Evolutionary conservation across 2,797 vertebrate species (phyloP), one percentile per base, ranked within the genome.

Genomic region (Microcaecilia unicolor): DNA sequence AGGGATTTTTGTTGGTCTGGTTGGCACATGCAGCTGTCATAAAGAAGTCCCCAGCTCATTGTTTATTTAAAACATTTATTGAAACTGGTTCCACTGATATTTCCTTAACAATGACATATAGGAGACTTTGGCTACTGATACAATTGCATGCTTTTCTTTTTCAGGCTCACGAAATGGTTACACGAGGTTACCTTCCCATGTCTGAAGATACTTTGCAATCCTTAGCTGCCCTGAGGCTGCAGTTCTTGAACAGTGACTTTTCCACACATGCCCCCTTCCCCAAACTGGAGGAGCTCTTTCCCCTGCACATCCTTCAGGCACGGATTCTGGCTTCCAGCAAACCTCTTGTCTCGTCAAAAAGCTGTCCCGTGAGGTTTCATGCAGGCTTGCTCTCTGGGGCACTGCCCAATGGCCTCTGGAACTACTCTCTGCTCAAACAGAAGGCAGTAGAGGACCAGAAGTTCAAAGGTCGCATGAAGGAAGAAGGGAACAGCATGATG

Each of bases 131-230:
- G n/a, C n/a, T n/a, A n/a, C n/a, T n/a, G n/a, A n/a, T n/a, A n/a
- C n/a, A n/a, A n/a, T n/a, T n/a, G n/a, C n/a, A n/a, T n/a, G n/a
- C n/a, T 35, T 19, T 15, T 9, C 45, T 5, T 31, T 15, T 33
- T 2, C 61, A 97, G 91, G 90, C 88, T 18, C 90, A 96, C 31
- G 87, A 94, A 64, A 85, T 93, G 83, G 83, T 94, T 57, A 74
- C 92, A 50, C 85, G 86, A 6, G 88, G 90, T 42, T 85, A 88
- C 44, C 76, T 93, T 30, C 84, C 89, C 1, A 85, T 85, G 3
- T 88, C 86, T 2, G 90, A 92, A 30, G 88, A 93, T 44, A 88
- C 89, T 31, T 80, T 96, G 49, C 81, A 90, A 48, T 78, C 81
- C 2, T 59, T 94, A 65, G 92, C 90, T 0, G 87, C 91, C 11